A percentile compares a stretch with the other conserved stretches of the same genome.
phyloP scores from a whole-genome alignment of 2,797 vertebrate species.

The Glossophaga mutica region DNA sequence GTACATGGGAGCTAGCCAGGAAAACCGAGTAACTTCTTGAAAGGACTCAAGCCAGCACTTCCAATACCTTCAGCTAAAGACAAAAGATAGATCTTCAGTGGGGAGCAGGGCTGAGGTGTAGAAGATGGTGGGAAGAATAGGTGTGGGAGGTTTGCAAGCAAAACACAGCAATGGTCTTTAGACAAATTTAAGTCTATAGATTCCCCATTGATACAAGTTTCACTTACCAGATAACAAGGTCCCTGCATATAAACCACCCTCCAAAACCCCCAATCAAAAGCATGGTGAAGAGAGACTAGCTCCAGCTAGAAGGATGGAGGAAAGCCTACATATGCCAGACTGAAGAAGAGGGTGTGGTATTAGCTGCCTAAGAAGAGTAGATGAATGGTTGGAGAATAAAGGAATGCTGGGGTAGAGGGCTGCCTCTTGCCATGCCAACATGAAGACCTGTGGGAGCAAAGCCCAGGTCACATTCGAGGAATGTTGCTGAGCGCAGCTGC shows the following conservation, averaged over 20 bases:
- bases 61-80: neutral
- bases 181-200: neutral
- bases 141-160: neutral
- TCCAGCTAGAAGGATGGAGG: neutral
- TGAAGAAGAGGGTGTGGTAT: neutral
- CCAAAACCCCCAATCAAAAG: neutral
- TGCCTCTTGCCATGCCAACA: neutral
- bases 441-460: neutral
- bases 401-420: neutral
- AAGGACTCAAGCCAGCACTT: neutral
- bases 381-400: neutral
- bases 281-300: neutral
- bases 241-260: neutral
- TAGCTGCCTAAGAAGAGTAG: neutral
- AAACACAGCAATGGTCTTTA: neutral
- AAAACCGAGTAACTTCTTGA: neutral
- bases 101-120: neutral
- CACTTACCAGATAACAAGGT: neutral
- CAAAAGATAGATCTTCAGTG: neutral
- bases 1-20: neutral
- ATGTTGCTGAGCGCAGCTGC: neutral
- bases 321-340: neutral
- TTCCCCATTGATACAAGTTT: neutral
- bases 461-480: neutral
- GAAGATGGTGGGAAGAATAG: neutral